These are phyloP conservation scores for Phyllostomus hastatus DNA, from an alignment of 2,113 vertebrate genomes.

Conservation along the genomic window DNA sequence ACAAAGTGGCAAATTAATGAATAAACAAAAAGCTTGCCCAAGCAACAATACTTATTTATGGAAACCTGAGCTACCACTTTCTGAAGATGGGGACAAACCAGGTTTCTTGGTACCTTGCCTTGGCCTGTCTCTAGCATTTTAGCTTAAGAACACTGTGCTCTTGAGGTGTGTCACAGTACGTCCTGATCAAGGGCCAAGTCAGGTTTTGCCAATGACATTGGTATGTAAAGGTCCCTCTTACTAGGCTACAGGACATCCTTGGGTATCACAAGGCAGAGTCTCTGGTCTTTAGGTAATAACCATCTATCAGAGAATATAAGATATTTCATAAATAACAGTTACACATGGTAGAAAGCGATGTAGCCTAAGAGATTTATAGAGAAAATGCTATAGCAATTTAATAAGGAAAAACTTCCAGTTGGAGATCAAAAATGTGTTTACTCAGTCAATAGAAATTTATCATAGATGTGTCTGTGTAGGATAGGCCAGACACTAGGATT, in stretches of 20 bases:
- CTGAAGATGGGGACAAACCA: neutral
- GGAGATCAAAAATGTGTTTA: neutral
- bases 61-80: constrained; percentile 39
- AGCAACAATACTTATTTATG: neutral
- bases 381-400: neutral
- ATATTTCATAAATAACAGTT: neutral
- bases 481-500: neutral
- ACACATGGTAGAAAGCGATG: neutral
- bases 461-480: neutral
- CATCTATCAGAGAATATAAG: neutral
- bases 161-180: neutral
- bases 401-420: neutral
- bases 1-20: constrained; percentile 5
- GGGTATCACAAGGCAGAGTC: neutral
- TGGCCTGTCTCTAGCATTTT: constrained; percentile 5
- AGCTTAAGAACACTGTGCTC: neutral
- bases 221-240: neutral
- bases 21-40: neutral
- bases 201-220: neutral
- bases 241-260: neutral
- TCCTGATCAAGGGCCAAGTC: neutral
- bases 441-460: neutral
- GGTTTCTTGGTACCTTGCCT: neutral
- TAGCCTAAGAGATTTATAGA: neutral
- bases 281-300: neutral